phyloP scores from a whole-genome alignment of 2,888 invertebrate genomes.

The Epistrophe grossulariae region DNA sequence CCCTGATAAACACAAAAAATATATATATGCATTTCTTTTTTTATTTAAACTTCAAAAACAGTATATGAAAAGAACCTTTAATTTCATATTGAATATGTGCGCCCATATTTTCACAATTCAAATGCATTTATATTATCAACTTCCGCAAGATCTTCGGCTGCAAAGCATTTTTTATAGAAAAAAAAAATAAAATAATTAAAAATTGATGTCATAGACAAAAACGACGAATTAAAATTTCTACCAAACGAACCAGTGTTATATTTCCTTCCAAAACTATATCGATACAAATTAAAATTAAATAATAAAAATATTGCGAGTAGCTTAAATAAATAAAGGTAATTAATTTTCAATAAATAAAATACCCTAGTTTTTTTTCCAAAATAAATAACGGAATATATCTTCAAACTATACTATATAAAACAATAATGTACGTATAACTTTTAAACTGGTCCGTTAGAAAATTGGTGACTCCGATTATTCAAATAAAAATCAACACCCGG shows the following conservation, averaged over 20 bases:
- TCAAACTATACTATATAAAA: slow-evolving; percentile 4
- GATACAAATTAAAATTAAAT: background rate
- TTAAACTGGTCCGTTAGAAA: slow-evolving; percentile 38
- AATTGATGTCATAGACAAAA: slow-evolving; percentile 65
- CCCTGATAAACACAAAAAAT: slow-evolving; percentile 8
- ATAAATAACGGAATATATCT: slow-evolving; percentile 34
- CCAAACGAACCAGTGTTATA: slow-evolving; percentile 66
- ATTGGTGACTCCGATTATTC: slow-evolving; percentile 42
- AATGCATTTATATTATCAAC: slow-evolving; percentile 54
- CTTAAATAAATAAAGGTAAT: slow-evolving; percentile 32
- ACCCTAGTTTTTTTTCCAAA: slow-evolving; percentile 41
- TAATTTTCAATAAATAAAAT: slow-evolving; percentile 41
- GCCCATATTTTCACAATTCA: slow-evolving; percentile 46
- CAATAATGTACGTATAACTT: slow-evolving; percentile 10
- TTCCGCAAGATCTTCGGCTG: slow-evolving; percentile 31
- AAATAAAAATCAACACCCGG: slow-evolving; percentile 42
- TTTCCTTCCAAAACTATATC: slow-evolving; percentile 49
- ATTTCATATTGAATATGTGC: slow-evolving; percentile 27
- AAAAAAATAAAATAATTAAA: slow-evolving; percentile 40
- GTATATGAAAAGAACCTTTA: background rate
- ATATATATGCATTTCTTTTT: slow-evolving; percentile 26
- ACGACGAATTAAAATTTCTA: slow-evolving; percentile 14
- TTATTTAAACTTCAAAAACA: background rate
- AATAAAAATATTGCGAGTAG: slow-evolving; percentile 59
- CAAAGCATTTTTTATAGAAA: slow-evolving; percentile 53